Conservation (phyloP, 1,140 invertebrate species). For the Ruditapes philippinarum region DNA sequence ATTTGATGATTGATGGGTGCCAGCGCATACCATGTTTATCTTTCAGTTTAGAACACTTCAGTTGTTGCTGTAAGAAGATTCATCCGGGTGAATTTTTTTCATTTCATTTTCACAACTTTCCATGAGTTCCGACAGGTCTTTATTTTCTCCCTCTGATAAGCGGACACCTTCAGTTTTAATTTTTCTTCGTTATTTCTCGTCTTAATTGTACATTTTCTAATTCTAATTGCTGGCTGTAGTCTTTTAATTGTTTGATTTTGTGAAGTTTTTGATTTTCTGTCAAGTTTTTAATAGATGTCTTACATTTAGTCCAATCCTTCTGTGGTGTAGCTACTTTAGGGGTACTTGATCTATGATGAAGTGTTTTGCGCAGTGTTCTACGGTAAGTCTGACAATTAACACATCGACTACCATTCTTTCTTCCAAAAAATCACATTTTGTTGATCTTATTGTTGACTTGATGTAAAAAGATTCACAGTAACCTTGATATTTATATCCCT, state of each 20-base stretch:
- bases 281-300: neutral
- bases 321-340: neutral
- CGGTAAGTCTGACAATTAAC: neutral
- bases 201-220: neutral
- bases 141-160: neutral
- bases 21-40: slow-evolving; percentile 44
- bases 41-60: neutral
- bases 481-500: neutral
- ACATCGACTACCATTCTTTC: neutral
- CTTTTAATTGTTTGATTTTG: neutral
- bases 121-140: neutral
- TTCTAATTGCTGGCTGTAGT: neutral
- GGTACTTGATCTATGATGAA: neutral
- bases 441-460: neutral
- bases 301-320: neutral
- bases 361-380: neutral
- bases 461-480: neutral
- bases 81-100: neutral
- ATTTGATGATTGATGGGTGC: slow-evolving; percentile 57
- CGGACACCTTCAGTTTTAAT: neutral
- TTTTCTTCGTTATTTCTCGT: neutral
- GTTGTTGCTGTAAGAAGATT: neutral
- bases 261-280: neutral
- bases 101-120: neutral
- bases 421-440: neutral